phyloP scores from a whole-genome alignment of 2,113 vertebrate species.

The Echinops telfairi region DNA sequence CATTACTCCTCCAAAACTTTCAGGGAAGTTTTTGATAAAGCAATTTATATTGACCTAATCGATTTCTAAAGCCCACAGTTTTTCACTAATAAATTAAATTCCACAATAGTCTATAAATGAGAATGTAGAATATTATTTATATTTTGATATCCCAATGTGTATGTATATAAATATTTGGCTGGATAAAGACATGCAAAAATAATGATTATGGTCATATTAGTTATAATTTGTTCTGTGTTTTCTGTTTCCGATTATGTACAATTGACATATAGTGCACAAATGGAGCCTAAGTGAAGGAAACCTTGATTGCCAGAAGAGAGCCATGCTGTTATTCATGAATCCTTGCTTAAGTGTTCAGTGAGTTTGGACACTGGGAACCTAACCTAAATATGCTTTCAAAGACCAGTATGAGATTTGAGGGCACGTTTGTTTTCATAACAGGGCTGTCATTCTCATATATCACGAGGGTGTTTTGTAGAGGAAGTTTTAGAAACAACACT shows the following conservation, averaged over 20 bases:
- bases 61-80: background rate
- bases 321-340: fast-evolving
- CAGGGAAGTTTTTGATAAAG: background rate
- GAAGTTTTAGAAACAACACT: no score
- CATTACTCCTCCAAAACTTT: background rate
- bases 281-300: no score
- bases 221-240: no score
- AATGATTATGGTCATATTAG: background rate
- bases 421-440: background rate
- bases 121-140: background rate
- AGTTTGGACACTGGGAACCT: background rate
- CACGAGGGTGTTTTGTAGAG: no score
- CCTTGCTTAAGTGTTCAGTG: background rate
- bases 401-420: background rate
- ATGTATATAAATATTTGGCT: background rate
- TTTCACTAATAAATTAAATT: background rate
- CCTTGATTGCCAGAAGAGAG: no score
- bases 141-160: background rate
- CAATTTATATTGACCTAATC: background rate
- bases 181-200: background rate
- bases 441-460: no score
- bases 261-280: no score
- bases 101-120: background rate
- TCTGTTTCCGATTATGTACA: no score
- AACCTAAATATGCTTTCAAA: fast-evolving